phyloP scores from a whole-genome alignment of 2,113 vertebrate species.

The Xenotilapia flavipinnis region DNA sequence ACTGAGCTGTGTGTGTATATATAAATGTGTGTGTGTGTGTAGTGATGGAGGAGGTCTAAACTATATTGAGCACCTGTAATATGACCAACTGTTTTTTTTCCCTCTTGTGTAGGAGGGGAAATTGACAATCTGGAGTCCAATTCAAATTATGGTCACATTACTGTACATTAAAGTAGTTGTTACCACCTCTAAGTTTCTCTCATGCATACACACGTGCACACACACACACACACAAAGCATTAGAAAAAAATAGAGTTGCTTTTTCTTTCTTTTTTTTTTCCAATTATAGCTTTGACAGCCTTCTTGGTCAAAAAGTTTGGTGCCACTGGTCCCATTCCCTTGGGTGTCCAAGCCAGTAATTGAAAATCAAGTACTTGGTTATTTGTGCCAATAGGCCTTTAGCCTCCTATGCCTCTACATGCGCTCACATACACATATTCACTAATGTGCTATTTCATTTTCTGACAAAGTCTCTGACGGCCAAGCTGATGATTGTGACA shows the following conservation, averaged over 20 bases:
- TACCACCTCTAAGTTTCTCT: background rate
- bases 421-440: background rate
- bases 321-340: background rate
- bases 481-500: constrained; percentile 39
- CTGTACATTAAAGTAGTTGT: constrained; percentile 28
- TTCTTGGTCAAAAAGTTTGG: background rate
- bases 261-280: constrained; percentile 19
- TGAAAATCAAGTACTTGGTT: constrained; percentile 58
- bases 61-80: constrained; percentile 46
- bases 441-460: constrained; percentile 37
- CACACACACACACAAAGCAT: background rate
- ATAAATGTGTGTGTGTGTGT: constrained; percentile 1
- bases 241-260: background rate
- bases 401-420: background rate
- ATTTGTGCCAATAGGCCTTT: constrained; percentile 10
- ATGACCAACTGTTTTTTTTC: constrained; percentile 25
- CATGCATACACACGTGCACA: background rate
- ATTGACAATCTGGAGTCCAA: constrained; percentile 38
- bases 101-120: constrained; percentile 47
- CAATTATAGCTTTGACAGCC: constrained; percentile 39
- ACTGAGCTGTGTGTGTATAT: background rate
- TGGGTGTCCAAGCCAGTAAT: constrained; percentile 44
- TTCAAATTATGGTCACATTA: constrained; percentile 25
- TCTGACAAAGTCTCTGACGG: constrained; percentile 21
- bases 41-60: constrained; percentile 44